Evolutionary conservation across 1,140 invertebrate species (phyloP), one percentile per base, ranked within the genome.

Genomic region (Drosophila varians): DNA sequence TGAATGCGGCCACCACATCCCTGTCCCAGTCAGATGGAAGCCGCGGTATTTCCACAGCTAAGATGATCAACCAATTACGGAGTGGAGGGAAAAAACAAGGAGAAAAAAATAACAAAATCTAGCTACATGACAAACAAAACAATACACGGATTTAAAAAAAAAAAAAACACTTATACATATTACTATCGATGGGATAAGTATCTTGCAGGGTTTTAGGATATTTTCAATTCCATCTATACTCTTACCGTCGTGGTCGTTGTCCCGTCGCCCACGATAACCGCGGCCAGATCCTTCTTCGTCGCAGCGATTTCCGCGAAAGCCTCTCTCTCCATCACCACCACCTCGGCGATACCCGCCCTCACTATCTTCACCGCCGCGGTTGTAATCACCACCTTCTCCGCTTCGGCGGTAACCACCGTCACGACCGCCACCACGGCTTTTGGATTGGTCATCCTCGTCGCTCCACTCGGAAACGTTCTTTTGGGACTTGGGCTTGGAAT

Each of bases 161-260:
- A 3, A 5, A 14, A 25, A 11, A 1, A 16, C 16, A 3, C 0
- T n/a, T n/a, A n/a, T n/a, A n/a, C n/a, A n/a, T n/a, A n/a, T n/a
- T n/a, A n/a, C n/a, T n/a, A n/a, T n/a, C n/a, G n/a, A n/a, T n/a
- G n/a, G n/a, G n/a, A n/a, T n/a, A n/a, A n/a, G n/a, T n/a, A n/a
- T n/a, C n/a, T n/a, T n/a, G n/a, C n/a, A n/a, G n/a, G n/a, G n/a
- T n/a, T n/a, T n/a, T n/a, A n/a, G n/a, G n/a, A n/a, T n/a, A n/a
- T n/a, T n/a, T n/a, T n/a, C n/a, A n/a, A n/a, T n/a, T n/a, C n/a
- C n/a, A n/a, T n/a, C n/a, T n/a, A n/a, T n/a, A n/a, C n/a, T 47
- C 72, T 79, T 38, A 86, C 80, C 62, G 9, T 74, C 82, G 0
- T n/a, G n/a, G n/a, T 78, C 52, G 16, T 74, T 49, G 55, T 72